Base-by-base conservation (phyloP, 1,140 invertebrate species). In the Geopemphigus sp. region DNA sequence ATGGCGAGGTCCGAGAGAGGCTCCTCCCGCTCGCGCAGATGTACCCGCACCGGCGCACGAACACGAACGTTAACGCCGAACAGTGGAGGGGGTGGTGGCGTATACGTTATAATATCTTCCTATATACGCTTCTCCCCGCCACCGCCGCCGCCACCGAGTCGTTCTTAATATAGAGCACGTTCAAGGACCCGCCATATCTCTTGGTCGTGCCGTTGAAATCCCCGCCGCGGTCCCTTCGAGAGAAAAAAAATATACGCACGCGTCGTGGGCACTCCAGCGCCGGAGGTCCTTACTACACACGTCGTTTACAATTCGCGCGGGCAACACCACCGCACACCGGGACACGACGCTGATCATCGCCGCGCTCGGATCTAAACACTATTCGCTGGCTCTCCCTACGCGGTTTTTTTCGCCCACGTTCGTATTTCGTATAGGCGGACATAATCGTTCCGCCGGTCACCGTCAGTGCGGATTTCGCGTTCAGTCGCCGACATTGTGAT, bases 121-220 rank as follows among this genome's bases (percentile, higher is more conserved):
- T n/a, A 29, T 61, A 29, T 61, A 19, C 53, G 32, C 14, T 4
- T 29, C n/a, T 11, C 26, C 70, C 24, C 29, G 59, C 59, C 29
- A 32, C 29, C 19, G 32, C 8, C 17, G 39, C 74, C 57, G 39
- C 53, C 74, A 8, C 57, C 8, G 5, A 12, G 10, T 22, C 26
- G 57, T 78, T 78, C 74, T 78, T 78, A 78, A 78, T 78, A 63
- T 78, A 78, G 74, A 78, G 56, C 74, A 78, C 39, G 57, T 78
- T 78, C 74, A 78, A 78, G 74, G 74, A 78, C 57, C 57, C 74
- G 74, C 74, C 74, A 63, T 78, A 78, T 78, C 39, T 61, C 39
- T 59, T 61, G 39, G 22, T 59, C 19, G 56, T 12, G 24, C 15
- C 72, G 70, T 39, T 26, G 45, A 50, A 39, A 68, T 57, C n/a